Evolutionary conservation across 37 sponge, comb jelly and placozoan species (phyloP), one percentile per base, ranked within the genome.

Genomic region (Chondrilla cf. caribensis): DNA sequence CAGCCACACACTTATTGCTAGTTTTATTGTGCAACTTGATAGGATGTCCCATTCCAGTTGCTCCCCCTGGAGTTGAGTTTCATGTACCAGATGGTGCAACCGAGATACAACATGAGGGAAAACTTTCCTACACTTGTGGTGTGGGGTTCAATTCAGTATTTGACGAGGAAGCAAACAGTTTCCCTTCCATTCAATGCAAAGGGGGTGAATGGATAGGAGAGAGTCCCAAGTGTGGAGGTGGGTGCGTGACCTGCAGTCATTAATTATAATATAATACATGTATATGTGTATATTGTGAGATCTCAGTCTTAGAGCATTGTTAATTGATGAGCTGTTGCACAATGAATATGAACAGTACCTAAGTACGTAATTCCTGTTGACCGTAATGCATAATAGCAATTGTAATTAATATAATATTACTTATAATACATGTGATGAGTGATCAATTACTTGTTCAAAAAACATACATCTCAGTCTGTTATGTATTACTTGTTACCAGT

Each of bases 41-140:
- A 67, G 68, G 68, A 28, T 67, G 68, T 4, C 68, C 32, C 24
- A 33, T 67, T 67, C 68, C 68, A 1, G 68, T 67, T 1, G 31
- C 68, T 29, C 33, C 68, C 2, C 33, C 31, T 7, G 68, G 68
- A 31, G 68, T 67, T 17, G 17, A 33, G 68, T 67, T 67, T 4
- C 68, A 67, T 29, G 3, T 67, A 17, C 51, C 51, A 14, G 68
- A 26, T 67, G 29, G 35, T 29, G 35, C 33, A 1, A 67, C 68
- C 17, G 68, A 67, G 29, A 67, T 67, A 17, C 2, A 8, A 4
- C 68, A 67, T 67, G 68, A 67, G 35, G 35, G 35, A 29, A 33
- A n/a, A 18, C 68, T 67, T 18, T 67, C 68, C 68, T 67, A 67
- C 68, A 67, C 68, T 33, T 67, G 68, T 29, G 35, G 68, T 3